A percentile compares a stretch with the other conserved stretches of the same genome.
Conservation (phyloP, 2,888 invertebrate species). For the Encarsia formosa region DNA sequence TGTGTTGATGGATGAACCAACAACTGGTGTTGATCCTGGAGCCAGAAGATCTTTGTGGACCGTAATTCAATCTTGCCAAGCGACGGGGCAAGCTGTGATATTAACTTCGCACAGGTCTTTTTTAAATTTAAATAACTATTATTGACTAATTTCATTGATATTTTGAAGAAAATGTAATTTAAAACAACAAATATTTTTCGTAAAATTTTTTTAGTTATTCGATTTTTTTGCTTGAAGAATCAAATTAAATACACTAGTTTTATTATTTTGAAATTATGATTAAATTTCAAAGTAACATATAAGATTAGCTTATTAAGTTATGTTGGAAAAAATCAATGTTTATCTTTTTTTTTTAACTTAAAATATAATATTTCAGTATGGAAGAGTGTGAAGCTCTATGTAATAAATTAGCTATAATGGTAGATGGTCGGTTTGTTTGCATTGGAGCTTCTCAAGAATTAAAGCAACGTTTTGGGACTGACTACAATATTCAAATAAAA, state of each 20-base stretch:
- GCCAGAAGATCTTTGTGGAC: conserved; percentile 64
- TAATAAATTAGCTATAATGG: conserved; percentile 72
- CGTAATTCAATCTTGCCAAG: conserved; percentile 56
- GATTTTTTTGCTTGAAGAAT: too few species aligned
- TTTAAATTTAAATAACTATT: too few species aligned
- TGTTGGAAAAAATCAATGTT: too few species aligned
- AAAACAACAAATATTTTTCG: too few species aligned
- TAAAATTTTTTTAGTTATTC: too few species aligned
- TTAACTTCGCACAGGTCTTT: conserved; percentile 72
- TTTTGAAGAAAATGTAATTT: too few species aligned
- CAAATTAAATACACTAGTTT: too few species aligned
- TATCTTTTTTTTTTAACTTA: too few species aligned
- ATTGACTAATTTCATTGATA: not conserved
- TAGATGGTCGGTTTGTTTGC: conserved; percentile 66
- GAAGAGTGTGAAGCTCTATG: conserved; percentile 83
- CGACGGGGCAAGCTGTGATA: conserved; percentile 58
- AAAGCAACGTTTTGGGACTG: conserved; percentile 66
- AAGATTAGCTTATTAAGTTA: too few species aligned
- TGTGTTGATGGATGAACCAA: conserved; percentile 72
- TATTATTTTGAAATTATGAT: too few species aligned
- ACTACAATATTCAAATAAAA: conserved; percentile 60
- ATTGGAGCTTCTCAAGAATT: conserved; percentile 68
- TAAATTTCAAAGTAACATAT: too few species aligned
- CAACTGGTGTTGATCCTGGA: conserved; percentile 67
- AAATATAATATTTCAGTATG: conserved; percentile 65